Base-by-base conservation (phyloP, 2,888 invertebrate genomes). In the Drosophila nigricruria region DNA sequence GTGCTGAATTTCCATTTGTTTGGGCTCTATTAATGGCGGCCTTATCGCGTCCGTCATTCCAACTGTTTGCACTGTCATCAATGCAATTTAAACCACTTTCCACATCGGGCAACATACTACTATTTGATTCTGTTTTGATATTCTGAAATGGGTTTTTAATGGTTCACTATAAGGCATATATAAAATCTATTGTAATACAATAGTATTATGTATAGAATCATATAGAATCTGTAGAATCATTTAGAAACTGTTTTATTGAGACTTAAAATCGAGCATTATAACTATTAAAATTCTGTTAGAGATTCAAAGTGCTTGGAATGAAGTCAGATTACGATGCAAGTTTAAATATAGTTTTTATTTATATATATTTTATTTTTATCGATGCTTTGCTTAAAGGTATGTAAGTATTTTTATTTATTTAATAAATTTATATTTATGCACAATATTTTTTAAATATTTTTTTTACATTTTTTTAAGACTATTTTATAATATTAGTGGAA, bases 41-140 rank as follows among this genome's bases (percentile, higher is more conserved):
- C 60, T 62, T 80, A 75, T 88, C 73, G 23, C 5, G 54, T 45
- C 75, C 74, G 80, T 85, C 76, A 73, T 75, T 83, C 70, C 62
- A 65, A 73, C 75, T 77, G 88, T 85, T 85, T 87, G 79, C 81
- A 72, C 67, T 85, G 85, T 86, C 85, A 86, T 86, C 88, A 87
- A 64, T 78, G 82, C 73, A 71, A 71, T 78, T 84, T 74, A 73
- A 43, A 61, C 32, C 38, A 70, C 10, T 40, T 42, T 10, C 16
- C 9, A 25, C 23, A 45, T 25, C 3, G 30, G 3, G 8, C 12
- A 12, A n/a, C 30, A 34, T 25, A 50, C 27, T 25, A 50, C 27
- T 34, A 49, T 18, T 2, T 30, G 43, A 50, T 36, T 50, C 27
- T 20, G n/a, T 18, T 36, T 27, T 27, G 27, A 65, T 65, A 18